phyloP scores from a whole-genome alignment of 2,888 invertebrate genomes.

The Octodonta nipae region DNA sequence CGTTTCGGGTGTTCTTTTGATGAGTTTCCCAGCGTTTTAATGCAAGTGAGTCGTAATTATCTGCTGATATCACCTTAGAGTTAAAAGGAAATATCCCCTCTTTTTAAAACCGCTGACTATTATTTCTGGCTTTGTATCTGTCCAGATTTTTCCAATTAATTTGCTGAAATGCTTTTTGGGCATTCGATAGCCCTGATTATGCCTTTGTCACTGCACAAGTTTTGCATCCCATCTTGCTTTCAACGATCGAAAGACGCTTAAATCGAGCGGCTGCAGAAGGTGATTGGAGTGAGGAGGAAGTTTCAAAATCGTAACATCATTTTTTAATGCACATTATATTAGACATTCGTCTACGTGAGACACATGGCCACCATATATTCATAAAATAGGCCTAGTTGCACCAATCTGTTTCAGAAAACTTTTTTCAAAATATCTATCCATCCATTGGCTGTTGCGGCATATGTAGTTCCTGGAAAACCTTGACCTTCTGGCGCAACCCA shows the following conservation, averaged over 20 bases:
- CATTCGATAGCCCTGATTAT: constrained; percentile 3
- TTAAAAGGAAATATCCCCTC: constrained; percentile 8
- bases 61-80: constrained; percentile 6
- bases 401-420: constrained; percentile 19
- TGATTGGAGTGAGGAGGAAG: constrained; percentile 24
- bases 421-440: constrained; percentile 26
- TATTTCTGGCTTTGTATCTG: constrained; percentile 4
- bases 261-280: constrained; percentile 20
- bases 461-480: constrained; percentile 5
- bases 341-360: constrained; percentile 17
- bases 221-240: constrained; percentile 5
- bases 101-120: constrained; percentile 7
- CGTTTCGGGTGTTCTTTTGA: too few relatives aligned
- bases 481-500: constrained; percentile 3
- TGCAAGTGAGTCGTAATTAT: constrained; percentile 6
- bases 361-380: constrained; percentile 26
- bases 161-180: constrained; percentile 6
- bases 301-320: constrained; percentile 14
- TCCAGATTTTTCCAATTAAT: too few relatives aligned
- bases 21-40: too few relatives aligned
- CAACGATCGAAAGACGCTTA: constrained; percentile 9
- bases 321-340: constrained; percentile 3
- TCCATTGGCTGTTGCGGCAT: constrained; percentile 7
- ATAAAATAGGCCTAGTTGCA: constrained; percentile 20
- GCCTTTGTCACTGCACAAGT: constrained; percentile 5